Base-by-base conservation (phyloP, 2,113 vertebrate genomes). In the Pygoscelis antarcticus region DNA sequence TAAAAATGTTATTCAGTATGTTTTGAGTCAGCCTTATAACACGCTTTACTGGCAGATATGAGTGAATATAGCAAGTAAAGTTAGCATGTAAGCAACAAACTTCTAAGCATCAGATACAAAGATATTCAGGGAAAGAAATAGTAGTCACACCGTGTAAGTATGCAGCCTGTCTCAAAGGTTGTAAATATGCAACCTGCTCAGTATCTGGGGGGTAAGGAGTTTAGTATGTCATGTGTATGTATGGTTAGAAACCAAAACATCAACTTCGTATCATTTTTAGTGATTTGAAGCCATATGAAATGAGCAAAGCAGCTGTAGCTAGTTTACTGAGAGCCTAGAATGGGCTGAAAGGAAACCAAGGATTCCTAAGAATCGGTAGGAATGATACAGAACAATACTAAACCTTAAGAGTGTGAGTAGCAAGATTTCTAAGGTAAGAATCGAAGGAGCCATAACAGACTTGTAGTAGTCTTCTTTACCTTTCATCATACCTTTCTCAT, bases 371-470 rank as follows among this genome's bases (percentile, higher is more conserved):
- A 68, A 74, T 36, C 0, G 0, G 2, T 71, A 79, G 26, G 21
- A 19, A 25, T 55, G 83, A 36, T 20, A 60, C 25, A 82, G n/a
- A 74, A 34, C 8, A 61, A 2, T 16, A 81, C 6, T 32, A 78
- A 74, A 82, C 5, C 8, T 52, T 23, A 9, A 13, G 7, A 55
- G 27, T 34, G 10, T 30, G 42, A 61, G 4, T 13, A 58, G 19
- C 0, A 6, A 66, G 21, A 62, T 91, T 70, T 81, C 26, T 22
- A 57, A 64, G 11, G 13, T 38, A 77, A 77, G 9, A 72, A 29
- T 10, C 0, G 2, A 90, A 69, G 15, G 11, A 65, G 10, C 6
- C 1, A 1, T 40, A 60, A 36, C 8, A 42, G 55, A 30, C 26
- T 51, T 42, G 1, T 3, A 42, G 13, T 32, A 22, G 13, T 40